Percentiles rank a stretch among this genome's conserved stretches.
These are phyloP conservation scores for Pogoniulus pusillus DNA, from an alignment of 2,797 vertebrate genomes.

Conservation along the genomic window DNA sequence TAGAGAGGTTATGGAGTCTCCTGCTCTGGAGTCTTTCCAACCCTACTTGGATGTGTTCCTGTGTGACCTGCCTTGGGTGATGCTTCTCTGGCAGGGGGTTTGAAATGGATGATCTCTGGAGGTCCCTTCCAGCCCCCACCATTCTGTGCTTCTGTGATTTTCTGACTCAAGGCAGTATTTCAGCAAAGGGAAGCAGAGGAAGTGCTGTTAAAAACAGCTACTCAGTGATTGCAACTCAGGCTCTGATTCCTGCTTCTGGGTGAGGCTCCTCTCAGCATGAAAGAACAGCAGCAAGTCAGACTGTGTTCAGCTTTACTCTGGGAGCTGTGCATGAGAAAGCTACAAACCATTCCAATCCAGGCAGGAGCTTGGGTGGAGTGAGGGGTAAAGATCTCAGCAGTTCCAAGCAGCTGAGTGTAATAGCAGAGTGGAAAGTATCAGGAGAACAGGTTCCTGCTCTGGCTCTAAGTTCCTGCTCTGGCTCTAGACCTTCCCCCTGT, in stretches of 20 bases:
- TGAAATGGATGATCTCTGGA: too few relatives aligned
- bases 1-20: too few relatives aligned
- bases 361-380: background rate
- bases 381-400: background rate
- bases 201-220: background rate
- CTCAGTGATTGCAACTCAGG: background rate
- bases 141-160: background rate
- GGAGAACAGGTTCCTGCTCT: too few relatives aligned
- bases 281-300: background rate
- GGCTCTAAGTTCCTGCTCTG: background rate
- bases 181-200: background rate
- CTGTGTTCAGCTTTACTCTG: background rate
- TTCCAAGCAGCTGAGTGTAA: background rate
- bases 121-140: too few relatives aligned
- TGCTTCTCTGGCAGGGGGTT: too few relatives aligned
- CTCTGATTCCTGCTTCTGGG: background rate
- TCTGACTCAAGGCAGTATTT: background rate
- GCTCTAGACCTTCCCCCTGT: background rate
- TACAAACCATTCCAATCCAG: background rate
- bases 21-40: too few relatives aligned
- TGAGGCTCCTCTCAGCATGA: background rate
- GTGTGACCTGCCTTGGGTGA: too few relatives aligned
- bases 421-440: background rate
- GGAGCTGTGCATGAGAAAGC: background rate
- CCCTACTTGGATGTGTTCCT: too few relatives aligned